Percentiles rank a stretch among this genome's conserved stretches.
Conservation (phyloP, 92 coral and sea anemone genomes). For the Epizoanthus stellaris region DNA sequence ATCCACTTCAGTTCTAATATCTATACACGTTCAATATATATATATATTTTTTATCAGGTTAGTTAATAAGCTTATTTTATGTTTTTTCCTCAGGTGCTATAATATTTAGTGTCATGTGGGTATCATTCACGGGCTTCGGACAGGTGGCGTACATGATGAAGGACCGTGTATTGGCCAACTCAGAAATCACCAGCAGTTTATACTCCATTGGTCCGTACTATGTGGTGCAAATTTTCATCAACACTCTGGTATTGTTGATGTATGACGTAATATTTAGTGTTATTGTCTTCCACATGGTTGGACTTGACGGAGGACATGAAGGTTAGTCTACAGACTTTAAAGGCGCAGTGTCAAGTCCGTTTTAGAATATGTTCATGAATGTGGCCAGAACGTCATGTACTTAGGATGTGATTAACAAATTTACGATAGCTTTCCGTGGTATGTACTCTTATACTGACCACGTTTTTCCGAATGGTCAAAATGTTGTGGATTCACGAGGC, state of each 20-base stretch:
- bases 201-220: slow-evolving; percentile 45
- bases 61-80: background rate
- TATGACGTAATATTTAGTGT: slow-evolving; percentile 31
- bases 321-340: background rate
- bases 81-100: slow-evolving; percentile 4
- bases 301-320: slow-evolving; percentile 25
- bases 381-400: too few species aligned
- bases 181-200: slow-evolving; percentile 34
- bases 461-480: too few species aligned
- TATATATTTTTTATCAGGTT: background rate
- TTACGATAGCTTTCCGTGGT: too few species aligned
- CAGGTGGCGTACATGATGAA: slow-evolving; percentile 20
- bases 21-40: too few species aligned
- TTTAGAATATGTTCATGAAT: too few species aligned
- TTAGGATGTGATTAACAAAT: too few species aligned
- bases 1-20: too few species aligned
- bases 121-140: slow-evolving; percentile 30
- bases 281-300: slow-evolving; percentile 36
- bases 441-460: too few species aligned
- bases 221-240: slow-evolving; percentile 24
- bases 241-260: slow-evolving; percentile 24
- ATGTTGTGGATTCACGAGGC: too few species aligned
- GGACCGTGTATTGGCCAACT: slow-evolving; percentile 34
- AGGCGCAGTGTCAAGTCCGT: too few species aligned
- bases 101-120: slow-evolving; percentile 40